Conservation (phyloP, 2,113 vertebrate species). For the Tachysurus fulvidraco region DNA sequence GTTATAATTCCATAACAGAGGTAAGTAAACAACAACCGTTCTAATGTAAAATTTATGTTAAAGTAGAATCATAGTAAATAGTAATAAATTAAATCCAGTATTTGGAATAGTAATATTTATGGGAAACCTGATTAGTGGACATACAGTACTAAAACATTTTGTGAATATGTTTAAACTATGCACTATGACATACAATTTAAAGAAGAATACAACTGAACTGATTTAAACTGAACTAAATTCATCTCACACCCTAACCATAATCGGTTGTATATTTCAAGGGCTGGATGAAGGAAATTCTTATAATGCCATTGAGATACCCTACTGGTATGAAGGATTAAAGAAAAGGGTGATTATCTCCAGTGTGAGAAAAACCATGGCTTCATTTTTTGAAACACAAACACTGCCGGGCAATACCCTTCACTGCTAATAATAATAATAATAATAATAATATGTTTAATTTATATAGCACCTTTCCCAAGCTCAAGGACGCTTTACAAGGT, state of each 20-base stretch:
- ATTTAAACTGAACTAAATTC: not conserved
- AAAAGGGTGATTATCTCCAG: not conserved
- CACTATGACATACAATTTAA: not conserved
- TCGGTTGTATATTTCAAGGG: not conserved
- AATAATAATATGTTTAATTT: no score
- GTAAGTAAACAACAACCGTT: not conserved
- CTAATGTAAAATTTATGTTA: not conserved
- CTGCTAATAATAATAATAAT: no score
- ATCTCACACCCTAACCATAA: not conserved
- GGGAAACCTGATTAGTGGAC: not conserved
- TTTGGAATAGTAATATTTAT: constrained; percentile 2
- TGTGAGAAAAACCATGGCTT: constrained; percentile 12
- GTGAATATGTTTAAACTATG: not conserved
- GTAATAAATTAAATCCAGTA: not conserved
- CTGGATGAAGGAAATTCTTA: constrained; percentile 11
- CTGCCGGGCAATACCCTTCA: constrained; percentile 16
- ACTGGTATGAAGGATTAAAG: not conserved
- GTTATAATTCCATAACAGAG: not conserved
- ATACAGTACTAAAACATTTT: not conserved
- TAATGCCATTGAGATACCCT: constrained; percentile 9
- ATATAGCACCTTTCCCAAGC: no score
- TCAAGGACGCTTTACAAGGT: no score
- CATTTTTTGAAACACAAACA: constrained; percentile 37
- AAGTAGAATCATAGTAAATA: not conserved
- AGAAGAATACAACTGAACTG: not conserved